A percentile compares a stretch with the other conserved stretches of the same genome.
Evolutionary conservation across 2,888 invertebrate genomes (phyloP).

Genomic region (Acrobasis suavella): DNA sequence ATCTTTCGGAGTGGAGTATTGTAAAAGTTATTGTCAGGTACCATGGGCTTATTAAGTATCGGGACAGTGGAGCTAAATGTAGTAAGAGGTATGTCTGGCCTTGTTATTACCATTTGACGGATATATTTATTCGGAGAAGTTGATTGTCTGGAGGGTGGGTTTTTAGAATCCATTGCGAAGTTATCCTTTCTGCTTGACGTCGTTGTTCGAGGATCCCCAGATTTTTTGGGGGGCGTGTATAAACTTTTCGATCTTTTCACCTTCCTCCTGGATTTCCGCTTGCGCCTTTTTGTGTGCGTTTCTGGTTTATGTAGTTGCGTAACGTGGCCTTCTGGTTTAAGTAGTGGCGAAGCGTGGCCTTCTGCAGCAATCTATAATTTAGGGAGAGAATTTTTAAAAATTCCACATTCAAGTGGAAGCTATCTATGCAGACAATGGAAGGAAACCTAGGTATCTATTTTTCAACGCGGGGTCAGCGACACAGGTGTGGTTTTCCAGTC

Average conservation of each 20-base stretch:
- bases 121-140: constrained; percentile 37
- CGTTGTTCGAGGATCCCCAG: constrained; percentile 30
- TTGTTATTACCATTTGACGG: constrained; percentile 27
- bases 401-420: too few species aligned
- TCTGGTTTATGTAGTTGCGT: constrained; percentile 29
- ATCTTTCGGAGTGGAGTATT: background rate
- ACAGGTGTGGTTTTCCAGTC: too few species aligned
- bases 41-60: background rate
- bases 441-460: too few species aligned
- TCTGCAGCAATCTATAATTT: constrained; percentile 38
- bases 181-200: constrained; percentile 38
- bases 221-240: constrained; percentile 29
- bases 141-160: constrained; percentile 34
- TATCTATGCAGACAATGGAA: too few species aligned
- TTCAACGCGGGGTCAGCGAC: too few species aligned
- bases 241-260: constrained; percentile 44
- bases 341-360: constrained; percentile 28
- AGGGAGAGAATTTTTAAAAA: background rate
- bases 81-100: constrained; percentile 21
- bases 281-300: constrained; percentile 37
- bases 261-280: constrained; percentile 39
- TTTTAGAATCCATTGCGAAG: constrained; percentile 21
- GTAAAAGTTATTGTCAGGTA: background rate
- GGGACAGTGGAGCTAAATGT: background rate
- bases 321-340: constrained; percentile 31